Evolutionary conservation across 2,113 vertebrate species (phyloP).

Genomic region (Oryzias javanicus): DNA sequence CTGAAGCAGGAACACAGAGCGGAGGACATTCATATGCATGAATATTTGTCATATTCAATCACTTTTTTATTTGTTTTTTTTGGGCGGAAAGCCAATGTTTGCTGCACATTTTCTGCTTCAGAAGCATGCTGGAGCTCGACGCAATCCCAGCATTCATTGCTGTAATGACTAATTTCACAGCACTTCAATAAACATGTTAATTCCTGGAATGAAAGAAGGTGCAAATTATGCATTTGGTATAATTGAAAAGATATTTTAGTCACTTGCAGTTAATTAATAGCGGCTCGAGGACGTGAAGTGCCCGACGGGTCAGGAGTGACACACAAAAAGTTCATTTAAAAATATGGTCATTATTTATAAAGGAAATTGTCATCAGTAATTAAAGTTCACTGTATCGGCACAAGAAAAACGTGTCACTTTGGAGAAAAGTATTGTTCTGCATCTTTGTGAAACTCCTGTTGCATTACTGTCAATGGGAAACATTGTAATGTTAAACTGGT

Average conservation of each 20-base stretch:
- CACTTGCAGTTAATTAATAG: background rate
- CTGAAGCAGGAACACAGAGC: slow-evolving; percentile 20
- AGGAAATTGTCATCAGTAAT: too few species aligned
- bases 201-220: slow-evolving; percentile 1
- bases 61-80: background rate
- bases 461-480: too few species aligned
- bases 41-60: background rate
- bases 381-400: too few species aligned
- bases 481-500: too few species aligned
- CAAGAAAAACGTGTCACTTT: too few species aligned
- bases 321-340: too few species aligned
- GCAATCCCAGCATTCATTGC: background rate
- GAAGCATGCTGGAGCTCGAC: background rate
- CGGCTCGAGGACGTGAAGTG: background rate
- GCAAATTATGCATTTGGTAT: slow-evolving; percentile 3
- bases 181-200: background rate
- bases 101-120: background rate
- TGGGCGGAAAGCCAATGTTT: background rate
- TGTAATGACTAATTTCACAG: slow-evolving; percentile 1
- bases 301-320: background rate
- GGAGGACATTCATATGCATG: background rate
- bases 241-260: slow-evolving; percentile 2
- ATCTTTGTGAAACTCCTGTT: too few species aligned
- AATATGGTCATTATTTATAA: too few species aligned
- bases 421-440: too few species aligned